Conservation (phyloP, 2,888 invertebrate genomes). For the Hemaris fuciformis region DNA sequence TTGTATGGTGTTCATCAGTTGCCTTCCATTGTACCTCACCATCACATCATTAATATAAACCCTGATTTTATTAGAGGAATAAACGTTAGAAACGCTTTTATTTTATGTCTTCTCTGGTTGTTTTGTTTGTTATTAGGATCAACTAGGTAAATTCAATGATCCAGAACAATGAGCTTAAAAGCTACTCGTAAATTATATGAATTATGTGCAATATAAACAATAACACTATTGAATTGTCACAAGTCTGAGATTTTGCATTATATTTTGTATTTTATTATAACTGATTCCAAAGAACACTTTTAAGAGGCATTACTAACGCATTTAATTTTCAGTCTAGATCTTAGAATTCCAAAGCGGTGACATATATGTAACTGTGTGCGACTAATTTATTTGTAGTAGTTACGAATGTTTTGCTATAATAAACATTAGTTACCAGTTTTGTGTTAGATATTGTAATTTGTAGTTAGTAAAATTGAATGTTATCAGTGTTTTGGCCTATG, state of each 20-base stretch:
- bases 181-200: background rate
- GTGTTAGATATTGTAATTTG: background rate
- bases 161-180: background rate
- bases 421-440: background rate
- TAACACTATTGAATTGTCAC: background rate
- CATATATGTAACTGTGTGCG: background rate
- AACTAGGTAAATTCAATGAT: background rate
- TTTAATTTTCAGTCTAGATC: background rate
- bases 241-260: background rate
- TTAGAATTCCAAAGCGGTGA: background rate
- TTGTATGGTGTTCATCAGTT: conserved; percentile 42
- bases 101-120: background rate
- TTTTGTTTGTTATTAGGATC: background rate
- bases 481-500: background rate
- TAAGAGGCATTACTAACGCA: background rate
- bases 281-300: background rate
- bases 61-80: background rate
- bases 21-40: conserved; percentile 29
- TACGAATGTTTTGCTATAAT: background rate
- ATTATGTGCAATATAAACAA: background rate
- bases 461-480: background rate
- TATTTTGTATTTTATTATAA: background rate
- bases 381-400: background rate
- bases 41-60: background rate
- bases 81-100: background rate